These are phyloP conservation scores for Norana najaformis DNA, from an alignment of 2,888 invertebrate genomes.

Conservation along the genomic window DNA sequence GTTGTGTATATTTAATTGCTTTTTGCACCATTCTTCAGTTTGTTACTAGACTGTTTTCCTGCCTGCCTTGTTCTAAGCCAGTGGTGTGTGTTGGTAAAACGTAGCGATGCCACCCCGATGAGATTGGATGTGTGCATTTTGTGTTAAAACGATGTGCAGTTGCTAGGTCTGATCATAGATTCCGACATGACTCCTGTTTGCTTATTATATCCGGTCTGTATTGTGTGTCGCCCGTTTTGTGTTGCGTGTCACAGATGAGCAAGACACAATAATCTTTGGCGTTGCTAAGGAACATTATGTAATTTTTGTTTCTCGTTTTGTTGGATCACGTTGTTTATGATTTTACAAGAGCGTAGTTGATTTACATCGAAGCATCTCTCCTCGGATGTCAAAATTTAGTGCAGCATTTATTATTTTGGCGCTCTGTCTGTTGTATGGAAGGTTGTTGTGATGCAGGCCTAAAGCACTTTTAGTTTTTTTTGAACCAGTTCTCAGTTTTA, in stretches of 20 bases:
- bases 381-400: background rate
- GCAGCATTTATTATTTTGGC: background rate
- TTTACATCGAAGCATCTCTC: background rate
- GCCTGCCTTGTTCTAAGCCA: background rate
- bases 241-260: background rate
- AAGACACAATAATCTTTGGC: background rate
- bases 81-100: background rate
- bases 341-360: background rate
- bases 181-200: background rate
- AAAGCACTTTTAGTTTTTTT: background rate
- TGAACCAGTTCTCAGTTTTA: background rate
- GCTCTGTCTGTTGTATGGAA: too few relatives aligned
- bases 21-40: background rate
- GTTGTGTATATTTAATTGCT: background rate
- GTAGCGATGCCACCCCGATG: background rate
- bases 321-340: constrained; percentile 4
- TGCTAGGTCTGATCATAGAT: background rate
- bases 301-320: background rate
- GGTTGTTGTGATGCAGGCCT: background rate
- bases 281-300: background rate
- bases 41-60: background rate
- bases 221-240: background rate
- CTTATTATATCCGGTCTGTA: background rate
- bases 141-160: background rate
- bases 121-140: background rate